Evolutionary conservation across 2,113 vertebrate species (phyloP), one percentile per base, ranked within the genome.

Genomic region (Spheniscus mendiculus): DNA sequence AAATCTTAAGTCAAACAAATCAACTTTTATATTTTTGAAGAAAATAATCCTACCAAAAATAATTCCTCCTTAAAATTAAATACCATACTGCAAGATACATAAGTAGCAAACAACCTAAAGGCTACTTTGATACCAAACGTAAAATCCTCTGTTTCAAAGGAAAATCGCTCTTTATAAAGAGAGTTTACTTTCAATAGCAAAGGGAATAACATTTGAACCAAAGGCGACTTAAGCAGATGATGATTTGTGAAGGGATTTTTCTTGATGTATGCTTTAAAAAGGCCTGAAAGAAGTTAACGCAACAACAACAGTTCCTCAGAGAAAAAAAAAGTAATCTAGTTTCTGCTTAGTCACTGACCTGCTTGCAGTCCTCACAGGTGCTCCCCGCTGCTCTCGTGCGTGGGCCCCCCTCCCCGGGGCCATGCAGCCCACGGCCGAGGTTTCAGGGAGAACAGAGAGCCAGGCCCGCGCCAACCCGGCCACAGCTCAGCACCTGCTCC

Each of bases 351-450:
- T 36, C 44, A 27, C 45, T 34, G 38, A 78, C n/a, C 71, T 77
- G 82, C 15, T 44, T 0, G 5, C 38, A 20, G 42, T 7, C 23
- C 18, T 22, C 11, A 1, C 0, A 1, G 25, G 5, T 7, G 52
- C 21, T 80, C 21, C 9, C 18, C 8, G 15, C 23, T 2, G 25
- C 25, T 44, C 4, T 12, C 1, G 0, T 2, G 2, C 2, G 0
- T 10, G 8, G 22, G n/a, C n/a, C 2, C 4, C 12, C 25, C 22
- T 15, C 11, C 29, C 1, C 26, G 12, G 4, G 15, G 20, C n/a
- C 12, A 12, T 3, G 5, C 22, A 21, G 20, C 14, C 44, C 5
- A 6, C 1, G 1, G 12, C 7, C 0, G 1, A 8, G n/a, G 52
- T 4, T 29, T 3, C n/a, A 2, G 15, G 12, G 25, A 12, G 9